Percentiles rank a stretch among this genome's conserved stretches.
phyloP scores from a whole-genome alignment of 1,140 invertebrate species.

The Nylanderia fulva region DNA sequence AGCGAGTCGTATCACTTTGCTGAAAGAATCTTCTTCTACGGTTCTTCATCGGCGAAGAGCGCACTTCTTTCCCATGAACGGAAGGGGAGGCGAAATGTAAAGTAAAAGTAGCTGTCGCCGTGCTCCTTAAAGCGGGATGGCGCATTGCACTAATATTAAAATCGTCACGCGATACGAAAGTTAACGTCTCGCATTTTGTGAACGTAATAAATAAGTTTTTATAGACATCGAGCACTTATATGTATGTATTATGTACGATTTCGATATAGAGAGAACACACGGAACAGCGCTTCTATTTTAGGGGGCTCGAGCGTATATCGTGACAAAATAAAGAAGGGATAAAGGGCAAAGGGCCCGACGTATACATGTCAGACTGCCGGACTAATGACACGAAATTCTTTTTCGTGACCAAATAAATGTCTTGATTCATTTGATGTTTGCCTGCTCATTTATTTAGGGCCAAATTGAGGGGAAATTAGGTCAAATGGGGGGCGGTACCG shows the following conservation, averaged over 20 bases:
- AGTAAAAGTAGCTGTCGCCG: conserved; percentile 28
- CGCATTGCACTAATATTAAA: background rate
- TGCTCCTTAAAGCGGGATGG: conserved; percentile 2
- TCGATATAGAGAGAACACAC: conserved; percentile 25
- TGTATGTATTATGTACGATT: conserved; percentile 16
- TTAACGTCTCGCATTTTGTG: background rate
- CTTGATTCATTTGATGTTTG: conserved; percentile 80
- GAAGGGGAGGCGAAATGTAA: conserved; percentile 1
- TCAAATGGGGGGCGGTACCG: conserved; percentile 71
- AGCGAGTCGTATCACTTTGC: conserved; percentile 75
- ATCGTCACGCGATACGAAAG: conserved; percentile 2
- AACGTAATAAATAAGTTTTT: background rate
- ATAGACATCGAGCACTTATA: background rate
- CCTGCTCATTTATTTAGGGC: conserved; percentile 78
- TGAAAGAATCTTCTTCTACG: conserved; percentile 42
- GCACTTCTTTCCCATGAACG: conserved; percentile 28
- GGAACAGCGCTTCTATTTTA: conserved; percentile 47
- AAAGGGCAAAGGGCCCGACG: background rate
- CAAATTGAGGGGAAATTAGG: conserved; percentile 80
- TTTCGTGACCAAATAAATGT: conserved; percentile 79
- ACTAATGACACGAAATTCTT: conserved; percentile 76
- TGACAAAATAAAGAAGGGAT: conserved; percentile 61
- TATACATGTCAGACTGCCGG: conserved; percentile 4
- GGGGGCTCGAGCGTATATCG: conserved; percentile 58
- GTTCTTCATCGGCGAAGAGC: conserved; percentile 45